Evolutionary conservation across 1,140 invertebrate species (phyloP).

Genomic region (Zaprionus lachaisei): DNA sequence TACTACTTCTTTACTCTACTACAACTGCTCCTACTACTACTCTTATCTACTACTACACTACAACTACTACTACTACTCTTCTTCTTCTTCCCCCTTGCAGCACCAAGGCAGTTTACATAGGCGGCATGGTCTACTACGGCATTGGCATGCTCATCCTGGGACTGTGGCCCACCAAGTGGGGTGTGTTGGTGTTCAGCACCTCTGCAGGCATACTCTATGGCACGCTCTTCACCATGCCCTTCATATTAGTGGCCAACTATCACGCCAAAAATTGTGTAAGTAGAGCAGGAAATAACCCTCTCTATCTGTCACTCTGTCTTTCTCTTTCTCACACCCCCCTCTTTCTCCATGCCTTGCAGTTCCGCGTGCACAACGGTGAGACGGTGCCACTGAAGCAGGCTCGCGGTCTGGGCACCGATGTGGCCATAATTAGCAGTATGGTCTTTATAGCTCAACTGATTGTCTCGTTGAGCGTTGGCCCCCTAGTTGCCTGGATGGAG

Average conservation of each 20-base stretch:
- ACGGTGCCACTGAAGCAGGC: constrained; percentile 84
- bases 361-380: constrained; percentile 85
- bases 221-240: constrained; percentile 94
- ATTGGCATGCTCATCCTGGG: constrained; percentile 92
- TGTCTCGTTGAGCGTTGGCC: constrained; percentile 90
- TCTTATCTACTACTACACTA: too few relatives aligned
- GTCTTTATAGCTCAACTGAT: constrained; percentile 93
- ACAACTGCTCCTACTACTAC: too few relatives aligned
- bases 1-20: too few relatives aligned
- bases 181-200: constrained; percentile 90
- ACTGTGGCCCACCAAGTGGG: constrained; percentile 87
- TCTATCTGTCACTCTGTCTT: background rate
- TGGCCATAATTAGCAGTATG: constrained; percentile 92
- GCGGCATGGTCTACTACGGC: constrained; percentile 90
- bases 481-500: constrained; percentile 88
- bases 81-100: constrained; percentile 79
- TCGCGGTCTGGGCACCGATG: constrained; percentile 92
- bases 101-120: constrained; percentile 90
- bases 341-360: constrained; percentile 76
- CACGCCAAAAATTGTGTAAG: constrained; percentile 90
- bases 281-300: constrained; percentile 1
- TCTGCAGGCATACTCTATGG: constrained; percentile 93
- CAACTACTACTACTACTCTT: too few relatives aligned
- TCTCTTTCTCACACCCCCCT: background rate
- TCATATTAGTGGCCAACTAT: constrained; percentile 92